These are phyloP conservation scores for Andrena dorsata DNA, from an alignment of 2,888 invertebrate genomes.

Conservation along the genomic window DNA sequence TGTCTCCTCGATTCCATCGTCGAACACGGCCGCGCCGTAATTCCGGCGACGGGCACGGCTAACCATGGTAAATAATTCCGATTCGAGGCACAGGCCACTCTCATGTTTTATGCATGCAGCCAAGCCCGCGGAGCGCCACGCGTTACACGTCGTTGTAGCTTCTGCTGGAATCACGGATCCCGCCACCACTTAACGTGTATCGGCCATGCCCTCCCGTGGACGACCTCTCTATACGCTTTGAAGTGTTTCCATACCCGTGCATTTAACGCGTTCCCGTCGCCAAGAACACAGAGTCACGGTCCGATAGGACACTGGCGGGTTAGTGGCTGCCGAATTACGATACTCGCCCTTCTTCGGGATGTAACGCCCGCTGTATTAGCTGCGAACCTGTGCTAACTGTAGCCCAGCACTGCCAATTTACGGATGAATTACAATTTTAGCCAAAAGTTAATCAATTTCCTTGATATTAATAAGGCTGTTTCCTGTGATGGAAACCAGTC, in stretches of 20 bases:
- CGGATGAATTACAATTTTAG: no score
- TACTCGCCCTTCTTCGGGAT: no score
- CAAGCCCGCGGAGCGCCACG: conserved; percentile 34
- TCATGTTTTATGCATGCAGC: conserved; percentile 74
- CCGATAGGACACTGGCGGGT: no score
- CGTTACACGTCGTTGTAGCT: conserved; percentile 51
- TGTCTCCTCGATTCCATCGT: conserved; percentile 46
- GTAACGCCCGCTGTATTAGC: no score
- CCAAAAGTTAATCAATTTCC: no score
- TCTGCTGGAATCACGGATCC: conserved; percentile 41
- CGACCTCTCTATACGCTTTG: conserved; percentile 5
- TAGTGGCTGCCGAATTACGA: no score
- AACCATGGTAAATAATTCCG: conserved; percentile 74
- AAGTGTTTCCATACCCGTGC: background rate
- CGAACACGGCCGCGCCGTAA: conserved; percentile 54
- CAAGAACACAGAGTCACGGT: no score
- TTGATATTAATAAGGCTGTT: no score
- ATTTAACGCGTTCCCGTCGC: no score
- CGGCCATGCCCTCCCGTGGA: conserved; percentile 12
- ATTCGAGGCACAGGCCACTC: conserved; percentile 68
- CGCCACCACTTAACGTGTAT: conserved; percentile 39
- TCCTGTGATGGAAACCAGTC: no score
- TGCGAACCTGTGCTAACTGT: no score
- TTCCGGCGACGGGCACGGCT: conserved; percentile 62
- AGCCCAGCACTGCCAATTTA: no score